phyloP scores from a whole-genome alignment of 2,113 vertebrate genomes.

The Chrysemys picta region DNA sequence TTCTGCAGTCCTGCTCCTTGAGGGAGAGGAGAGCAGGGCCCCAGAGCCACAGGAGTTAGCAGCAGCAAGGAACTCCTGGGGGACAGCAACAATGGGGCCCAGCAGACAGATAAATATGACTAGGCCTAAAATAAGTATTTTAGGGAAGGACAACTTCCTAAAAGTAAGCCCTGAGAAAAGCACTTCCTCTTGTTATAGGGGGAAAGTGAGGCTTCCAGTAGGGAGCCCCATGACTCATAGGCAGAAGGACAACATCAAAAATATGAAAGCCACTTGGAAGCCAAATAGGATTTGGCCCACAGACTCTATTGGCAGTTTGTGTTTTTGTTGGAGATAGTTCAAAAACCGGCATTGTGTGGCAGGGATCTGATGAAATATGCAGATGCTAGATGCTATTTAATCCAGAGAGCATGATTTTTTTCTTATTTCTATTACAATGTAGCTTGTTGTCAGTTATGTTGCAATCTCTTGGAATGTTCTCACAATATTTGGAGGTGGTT shows the following conservation, averaged over 20 bases:
- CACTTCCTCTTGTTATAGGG: not conserved
- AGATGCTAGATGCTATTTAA: not conserved
- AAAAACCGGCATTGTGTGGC: not conserved
- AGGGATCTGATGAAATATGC: not conserved
- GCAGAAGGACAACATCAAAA: not conserved
- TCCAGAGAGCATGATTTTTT: not conserved
- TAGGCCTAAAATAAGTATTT: not conserved
- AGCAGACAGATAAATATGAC: not conserved
- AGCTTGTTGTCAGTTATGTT: not conserved
- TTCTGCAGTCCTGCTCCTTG: not conserved
- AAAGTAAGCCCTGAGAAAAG: not conserved
- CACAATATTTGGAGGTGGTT: not conserved
- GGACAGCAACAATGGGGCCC: not conserved
- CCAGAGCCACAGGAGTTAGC: not conserved
- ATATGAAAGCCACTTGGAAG: not conserved
- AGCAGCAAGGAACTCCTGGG: not conserved
- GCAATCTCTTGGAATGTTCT: not conserved
- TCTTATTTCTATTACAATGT: not conserved
- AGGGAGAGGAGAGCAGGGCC: not conserved
- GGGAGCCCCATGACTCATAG: not conserved
- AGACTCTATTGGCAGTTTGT: not conserved
- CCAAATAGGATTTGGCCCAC: not conserved
- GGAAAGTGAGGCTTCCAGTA: not conserved
- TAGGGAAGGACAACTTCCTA: not conserved
- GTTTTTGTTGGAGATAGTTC: not conserved